Base-by-base conservation (phyloP, 2,113 vertebrate genomes). In the Xenus cinereus region DNA sequence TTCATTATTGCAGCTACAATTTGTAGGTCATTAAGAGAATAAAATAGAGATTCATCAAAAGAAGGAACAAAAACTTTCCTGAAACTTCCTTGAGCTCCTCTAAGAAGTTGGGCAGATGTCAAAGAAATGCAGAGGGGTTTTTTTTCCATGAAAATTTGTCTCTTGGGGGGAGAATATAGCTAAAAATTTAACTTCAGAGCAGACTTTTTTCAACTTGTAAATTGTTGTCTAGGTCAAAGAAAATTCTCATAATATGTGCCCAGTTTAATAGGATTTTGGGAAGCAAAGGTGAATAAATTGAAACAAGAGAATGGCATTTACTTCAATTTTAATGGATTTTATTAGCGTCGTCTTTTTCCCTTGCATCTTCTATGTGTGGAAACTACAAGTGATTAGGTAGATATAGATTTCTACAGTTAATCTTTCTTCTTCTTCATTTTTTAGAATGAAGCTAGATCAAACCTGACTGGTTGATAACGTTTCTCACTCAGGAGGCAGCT, bases 281-380 rank as follows among this genome's bases (percentile, higher is more conserved):
- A 63, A 27, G 43, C 4, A 1, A 56, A 66, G 30, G 19, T 8
- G 7, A 75, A 63, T 56, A n/a, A 85, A 63, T 22, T 79, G 35
- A 56, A 83, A 64, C 4, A 62, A 50, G 39, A 54, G 23, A 73
- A 43, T 3, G n/a, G 4, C 12, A 16, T 86, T 79, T 64, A 32
- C 8, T 87, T 79, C 14, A 21, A 2, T 72, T 75, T 41, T 69
- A 64, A 32, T 69, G 51, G 39, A 19, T 81, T 82, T 82, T 71
- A 21, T 60, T 64, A 64, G 19, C 0, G 0, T 6, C 24, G 66
- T 63, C 30, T 69, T 71, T 43, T 48, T 8, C 10, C 26, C 3
- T 9, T 87, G 82, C 12, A 5, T 63, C 10, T 32, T 59, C 11
- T 71, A 0, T 12, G 8, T 23, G 14, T 85, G 63, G 27, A 48